These are phyloP conservation scores for Drosophila bocki DNA, from an alignment of 1,140 invertebrate species.

Conservation along the genomic window DNA sequence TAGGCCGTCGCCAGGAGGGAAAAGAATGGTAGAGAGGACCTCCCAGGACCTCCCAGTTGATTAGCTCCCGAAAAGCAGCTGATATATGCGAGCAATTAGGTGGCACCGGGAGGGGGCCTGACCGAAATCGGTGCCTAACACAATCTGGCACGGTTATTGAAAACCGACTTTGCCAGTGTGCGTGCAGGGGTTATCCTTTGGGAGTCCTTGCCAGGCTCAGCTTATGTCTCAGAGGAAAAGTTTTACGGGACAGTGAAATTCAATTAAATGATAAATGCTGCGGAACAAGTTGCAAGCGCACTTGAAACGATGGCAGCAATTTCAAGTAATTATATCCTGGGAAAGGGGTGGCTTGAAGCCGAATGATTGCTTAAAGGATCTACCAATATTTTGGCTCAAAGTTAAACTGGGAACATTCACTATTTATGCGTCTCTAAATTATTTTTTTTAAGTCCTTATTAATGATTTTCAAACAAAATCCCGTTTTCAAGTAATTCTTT, in stretches of 20 bases:
- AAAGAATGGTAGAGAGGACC: neutral
- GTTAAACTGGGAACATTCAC: neutral
- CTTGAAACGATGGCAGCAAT: neutral
- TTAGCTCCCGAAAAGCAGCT: constrained; percentile 69
- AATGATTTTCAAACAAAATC: too few species aligned
- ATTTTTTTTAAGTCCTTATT: too few species aligned
- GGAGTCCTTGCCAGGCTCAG: constrained; percentile 6
- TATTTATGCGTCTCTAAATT: neutral
- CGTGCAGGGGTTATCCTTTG: constrained; percentile 1
- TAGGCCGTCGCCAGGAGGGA: constrained; percentile 40
- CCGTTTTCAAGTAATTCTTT: too few species aligned
- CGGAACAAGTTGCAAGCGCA: constrained; percentile 1
- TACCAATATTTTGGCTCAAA: neutral
- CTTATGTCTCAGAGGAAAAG: constrained; percentile 19
- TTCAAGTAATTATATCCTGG: constrained; percentile 10
- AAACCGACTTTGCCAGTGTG: constrained; percentile 42
- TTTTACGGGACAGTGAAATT: constrained; percentile 14
- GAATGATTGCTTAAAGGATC: neutral
- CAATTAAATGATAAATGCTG: constrained; percentile 35
- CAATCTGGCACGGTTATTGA: constrained; percentile 78
- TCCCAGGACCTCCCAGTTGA: constrained; percentile 12
- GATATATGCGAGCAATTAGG: constrained; percentile 72
- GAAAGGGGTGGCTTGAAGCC: neutral
- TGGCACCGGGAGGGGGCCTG: constrained; percentile 10
- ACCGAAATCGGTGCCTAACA: constrained; percentile 62